Percentiles rank a stretch among this genome's conserved stretches.
Evolutionary conservation across 2,113 vertebrate species (phyloP).

Genomic region (Periophthalmus modestus): DNA sequence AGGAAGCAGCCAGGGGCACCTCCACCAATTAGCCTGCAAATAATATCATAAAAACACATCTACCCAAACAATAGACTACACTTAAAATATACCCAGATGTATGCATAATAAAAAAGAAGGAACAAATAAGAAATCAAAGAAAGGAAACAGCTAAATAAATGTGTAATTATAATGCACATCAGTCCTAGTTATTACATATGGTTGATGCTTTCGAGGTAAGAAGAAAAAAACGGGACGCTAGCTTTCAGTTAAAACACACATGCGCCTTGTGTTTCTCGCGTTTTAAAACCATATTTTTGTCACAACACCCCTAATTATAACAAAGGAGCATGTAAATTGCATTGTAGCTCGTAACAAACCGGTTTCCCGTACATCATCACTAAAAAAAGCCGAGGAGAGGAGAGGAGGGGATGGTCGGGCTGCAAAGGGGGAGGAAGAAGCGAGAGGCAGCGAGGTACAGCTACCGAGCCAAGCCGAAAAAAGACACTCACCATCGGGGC

Average conservation of each 20-base stretch:
- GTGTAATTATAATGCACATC: not conserved
- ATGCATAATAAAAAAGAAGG: not conserved
- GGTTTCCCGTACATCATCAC: constrained; percentile 47
- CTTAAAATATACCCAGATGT: not conserved
- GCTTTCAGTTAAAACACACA: constrained; percentile 20
- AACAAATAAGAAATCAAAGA: not conserved
- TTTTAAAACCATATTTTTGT: not conserved
- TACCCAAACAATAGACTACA: not conserved
- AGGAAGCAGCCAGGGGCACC: constrained; percentile 2
- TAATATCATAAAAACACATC: not conserved
- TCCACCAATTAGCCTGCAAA: not conserved
- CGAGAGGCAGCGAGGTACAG: constrained; percentile 37
- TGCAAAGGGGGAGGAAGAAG: constrained; percentile 35
- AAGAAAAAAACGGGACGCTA: constrained; percentile 23
- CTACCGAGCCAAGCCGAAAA: constrained; percentile 2
- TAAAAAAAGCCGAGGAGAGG: constrained; percentile 28
- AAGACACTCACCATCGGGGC: constrained; percentile 76
- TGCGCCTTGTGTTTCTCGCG: constrained; percentile 8
- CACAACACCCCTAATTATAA: not conserved
- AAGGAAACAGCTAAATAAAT: not conserved
- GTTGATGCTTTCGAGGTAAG: constrained; percentile 42
- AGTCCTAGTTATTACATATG: constrained; percentile 46
- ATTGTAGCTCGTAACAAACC: too few relatives aligned
- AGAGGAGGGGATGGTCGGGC: constrained; percentile 37
- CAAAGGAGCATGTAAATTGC: not conserved